Percentiles rank a stretch among this genome's conserved stretches.
These are phyloP conservation scores for Listronotus oregonensis DNA, from an alignment of 1,140 invertebrate genomes.

Conservation along the genomic window DNA sequence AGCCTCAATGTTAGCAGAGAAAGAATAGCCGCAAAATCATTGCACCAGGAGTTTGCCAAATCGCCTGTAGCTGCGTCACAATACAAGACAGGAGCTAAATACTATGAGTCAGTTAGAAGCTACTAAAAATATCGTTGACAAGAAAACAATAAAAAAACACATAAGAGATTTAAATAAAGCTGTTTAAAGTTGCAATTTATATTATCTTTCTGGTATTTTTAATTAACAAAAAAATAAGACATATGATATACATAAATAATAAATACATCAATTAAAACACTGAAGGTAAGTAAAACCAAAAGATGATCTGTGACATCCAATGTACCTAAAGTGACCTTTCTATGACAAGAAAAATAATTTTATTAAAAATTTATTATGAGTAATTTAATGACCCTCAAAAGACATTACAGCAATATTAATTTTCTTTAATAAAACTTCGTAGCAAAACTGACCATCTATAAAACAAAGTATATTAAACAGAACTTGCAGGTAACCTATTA, in stretches of 20 bases:
- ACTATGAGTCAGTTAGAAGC: constrained; percentile 20
- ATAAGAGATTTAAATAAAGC: too few species aligned
- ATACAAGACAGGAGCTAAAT: constrained; percentile 16
- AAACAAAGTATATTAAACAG: not conserved
- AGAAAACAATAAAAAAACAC: too few species aligned
- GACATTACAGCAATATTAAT: not conserved
- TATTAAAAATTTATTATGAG: not conserved
- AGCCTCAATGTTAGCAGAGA: constrained; percentile 19
- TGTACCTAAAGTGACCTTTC: too few species aligned
- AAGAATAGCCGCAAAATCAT: constrained; percentile 45
- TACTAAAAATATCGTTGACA: constrained; percentile 7
- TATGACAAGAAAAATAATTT: too few species aligned
- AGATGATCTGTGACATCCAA: too few species aligned
- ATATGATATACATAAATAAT: too few species aligned
- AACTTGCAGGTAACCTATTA: not conserved
- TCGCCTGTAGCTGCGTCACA: constrained; percentile 17
- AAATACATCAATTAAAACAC: too few species aligned
- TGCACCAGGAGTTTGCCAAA: constrained; percentile 47
- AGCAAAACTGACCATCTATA: constrained; percentile 15
- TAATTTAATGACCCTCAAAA: not conserved
- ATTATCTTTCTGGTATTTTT: too few species aligned
- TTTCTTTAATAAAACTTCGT: not conserved
- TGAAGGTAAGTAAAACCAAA: too few species aligned
- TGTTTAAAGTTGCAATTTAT: too few species aligned
- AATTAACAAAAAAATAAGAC: too few species aligned